Base-by-base conservation (phyloP, 1,140 invertebrate species). In the Drosophila seguyi region DNA sequence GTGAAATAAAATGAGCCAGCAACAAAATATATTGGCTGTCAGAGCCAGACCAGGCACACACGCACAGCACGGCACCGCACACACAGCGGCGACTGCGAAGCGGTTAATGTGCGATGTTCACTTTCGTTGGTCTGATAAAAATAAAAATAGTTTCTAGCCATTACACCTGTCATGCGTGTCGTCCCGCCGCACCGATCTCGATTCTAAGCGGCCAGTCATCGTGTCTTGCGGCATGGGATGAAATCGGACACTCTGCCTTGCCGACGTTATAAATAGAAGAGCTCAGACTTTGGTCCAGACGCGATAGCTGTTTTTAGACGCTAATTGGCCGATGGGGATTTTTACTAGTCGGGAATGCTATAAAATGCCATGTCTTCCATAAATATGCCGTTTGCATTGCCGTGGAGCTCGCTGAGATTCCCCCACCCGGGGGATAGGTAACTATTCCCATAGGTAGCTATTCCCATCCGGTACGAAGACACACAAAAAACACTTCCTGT, bases 81-180 rank as follows among this genome's bases (percentile, higher is more conserved):
- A 53, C 31, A 65, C 66, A 16, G 60, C 42, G 48, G 47, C 27
- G 16, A 36, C 56, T 68, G 65, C 56, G 62, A 60, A 71, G 53
- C 79, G 60, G 66, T 61, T 52, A 79, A 68, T 72, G 65, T 83
- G 62, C 29, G 71, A 81, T 85, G 77, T 85, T 88, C 85, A 88
- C 85, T 88, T 88, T 88, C 85, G 74, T 81, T 90, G 38, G 63
- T 56, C 52, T 52, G 85, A 81, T 88, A 85, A 81, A 88, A 90
- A 78, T 88, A 90, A 79, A 88, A 88, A 88, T 85, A 88, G 85
- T 81, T 50, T 57, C 47, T 29, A 60, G 53, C 14, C 73, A 41
- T 42, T 86, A 73, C 79, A 82, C 83, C 69, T 79, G 75, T 59
- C 38, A 61, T 69, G 74, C 75, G 55, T 60, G 44, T n/a, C 25